Evolutionary conservation across 1,140 invertebrate species (phyloP), one percentile per base, ranked within the genome.

Genomic region (Propsilocerus akamusi): DNA sequence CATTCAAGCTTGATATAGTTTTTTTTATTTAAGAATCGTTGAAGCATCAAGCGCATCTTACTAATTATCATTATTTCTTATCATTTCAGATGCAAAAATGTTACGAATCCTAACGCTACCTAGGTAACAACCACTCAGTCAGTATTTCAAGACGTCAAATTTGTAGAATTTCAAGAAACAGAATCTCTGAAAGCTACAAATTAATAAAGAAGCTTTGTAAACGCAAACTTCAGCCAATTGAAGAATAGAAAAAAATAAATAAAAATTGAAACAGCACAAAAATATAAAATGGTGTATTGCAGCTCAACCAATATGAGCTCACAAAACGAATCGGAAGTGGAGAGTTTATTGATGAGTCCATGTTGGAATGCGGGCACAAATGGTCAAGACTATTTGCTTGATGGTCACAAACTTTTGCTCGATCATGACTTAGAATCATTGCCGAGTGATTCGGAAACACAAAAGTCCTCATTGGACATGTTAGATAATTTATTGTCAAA

Each of bases 401-500:
- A 65, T 49, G 63, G 63, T n/a, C 63, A 65, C 56, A 65, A 65
- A 55, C 46, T 65, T 49, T 48, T 65, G 34, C 54, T 65, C 32
- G 63, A 65, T 49, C 63, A 65, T 46, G 63, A 65, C 37, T 53
- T 65, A 25, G 63, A 65, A 51, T 64, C 63, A 20, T 52, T 65
- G 50, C 65, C 64, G 12, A 59, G 59, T 46, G 64, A 66, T 48
- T 58, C 60, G 6, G 64, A 68, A 20, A 49, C 49, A 34, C 64
- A 66, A 49, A 77, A 76, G 61, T 66, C 67, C 34, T 69, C 70
- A 0, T 68, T 77, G 58, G 76, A 79, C 54, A 71, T 72, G 14
- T 64, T 77, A 41, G 79, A 82, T 60, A 78, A 76, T 53, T 67
- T 83, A 26, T 59, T 78, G 25, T 63, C 81, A 47, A 74, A 70